Evolutionary conservation across 1,140 invertebrate genomes (phyloP).

Genomic region (Aphelenchoides avenae): DNA sequence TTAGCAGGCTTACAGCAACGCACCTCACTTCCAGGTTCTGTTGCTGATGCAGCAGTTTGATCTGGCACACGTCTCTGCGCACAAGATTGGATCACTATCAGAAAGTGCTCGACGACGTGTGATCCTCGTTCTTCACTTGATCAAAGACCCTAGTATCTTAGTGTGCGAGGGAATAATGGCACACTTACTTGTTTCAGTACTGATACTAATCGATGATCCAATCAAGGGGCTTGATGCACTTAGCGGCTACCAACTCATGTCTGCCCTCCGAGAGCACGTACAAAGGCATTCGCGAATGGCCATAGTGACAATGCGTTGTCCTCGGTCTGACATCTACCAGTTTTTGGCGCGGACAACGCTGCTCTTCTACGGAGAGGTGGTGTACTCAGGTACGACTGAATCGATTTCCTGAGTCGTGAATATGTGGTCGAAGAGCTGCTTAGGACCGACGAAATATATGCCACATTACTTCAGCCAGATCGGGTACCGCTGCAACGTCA

Average conservation of each 20-base stretch:
- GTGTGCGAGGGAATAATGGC: no score
- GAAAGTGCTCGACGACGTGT: constrained; percentile 16
- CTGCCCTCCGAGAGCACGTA: constrained; percentile 18
- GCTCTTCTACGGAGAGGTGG: constrained; percentile 30
- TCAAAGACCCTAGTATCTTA: constrained; percentile 28
- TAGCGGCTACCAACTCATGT: constrained; percentile 29
- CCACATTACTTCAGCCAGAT: constrained; percentile 28
- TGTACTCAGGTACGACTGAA: constrained; percentile 23
- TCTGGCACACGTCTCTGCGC: constrained; percentile 6
- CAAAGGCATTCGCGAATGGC: constrained; percentile 24
- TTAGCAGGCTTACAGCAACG: background rate
- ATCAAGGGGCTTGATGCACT: constrained; percentile 21
- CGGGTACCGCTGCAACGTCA: constrained; percentile 27
- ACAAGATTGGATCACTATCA: background rate
- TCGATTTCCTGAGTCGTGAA: background rate
- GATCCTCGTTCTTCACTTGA: constrained; percentile 19
- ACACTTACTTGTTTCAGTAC: constrained; percentile 6
- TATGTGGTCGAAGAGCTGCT: constrained; percentile 2
- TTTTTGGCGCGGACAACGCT: constrained; percentile 13
- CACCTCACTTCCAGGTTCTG: constrained; percentile 8
- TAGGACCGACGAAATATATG: constrained; percentile 31
- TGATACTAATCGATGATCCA: constrained; percentile 26
- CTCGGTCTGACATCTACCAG: constrained; percentile 30
- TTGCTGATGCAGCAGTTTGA: constrained; percentile 29
- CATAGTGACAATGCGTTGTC: constrained; percentile 20